These are phyloP conservation scores for Procavia capensis DNA, from an alignment of 2,113 vertebrate genomes.

Conservation along the genomic window DNA sequence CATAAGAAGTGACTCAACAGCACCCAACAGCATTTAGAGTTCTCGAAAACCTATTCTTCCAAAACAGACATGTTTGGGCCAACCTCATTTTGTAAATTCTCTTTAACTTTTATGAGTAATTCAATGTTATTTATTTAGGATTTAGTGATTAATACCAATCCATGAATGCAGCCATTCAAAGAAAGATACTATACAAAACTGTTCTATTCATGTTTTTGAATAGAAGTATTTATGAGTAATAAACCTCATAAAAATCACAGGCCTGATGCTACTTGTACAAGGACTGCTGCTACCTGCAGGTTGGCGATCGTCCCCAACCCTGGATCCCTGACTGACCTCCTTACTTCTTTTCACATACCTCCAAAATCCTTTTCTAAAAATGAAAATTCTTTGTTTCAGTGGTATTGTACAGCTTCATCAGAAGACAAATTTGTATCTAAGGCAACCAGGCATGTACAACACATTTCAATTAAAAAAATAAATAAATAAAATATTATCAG, in stretches of 20 bases:
- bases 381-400: not conserved
- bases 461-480: not conserved
- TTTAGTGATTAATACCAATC: not conserved
- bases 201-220: not conserved
- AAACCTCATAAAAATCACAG: not conserved
- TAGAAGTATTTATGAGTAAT: not conserved
- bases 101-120: not conserved
- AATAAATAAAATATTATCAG: not conserved
- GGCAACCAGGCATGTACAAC: not conserved
- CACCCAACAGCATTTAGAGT: not conserved
- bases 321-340: too few relatives aligned
- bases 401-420: not conserved
- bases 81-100: not conserved
- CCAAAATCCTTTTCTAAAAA: not conserved
- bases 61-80: not conserved
- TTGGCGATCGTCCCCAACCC: not conserved
- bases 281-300: too few relatives aligned
- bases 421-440: not conserved
- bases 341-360: not conserved
- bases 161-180: not conserved
- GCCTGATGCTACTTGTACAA: not conserved
- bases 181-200: not conserved
- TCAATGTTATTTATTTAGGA: not conserved
- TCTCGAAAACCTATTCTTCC: not conserved
- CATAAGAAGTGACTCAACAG: too few relatives aligned